Conservation (phyloP, 2,888 invertebrate genomes). For the Drosophila setosimentum region DNA sequence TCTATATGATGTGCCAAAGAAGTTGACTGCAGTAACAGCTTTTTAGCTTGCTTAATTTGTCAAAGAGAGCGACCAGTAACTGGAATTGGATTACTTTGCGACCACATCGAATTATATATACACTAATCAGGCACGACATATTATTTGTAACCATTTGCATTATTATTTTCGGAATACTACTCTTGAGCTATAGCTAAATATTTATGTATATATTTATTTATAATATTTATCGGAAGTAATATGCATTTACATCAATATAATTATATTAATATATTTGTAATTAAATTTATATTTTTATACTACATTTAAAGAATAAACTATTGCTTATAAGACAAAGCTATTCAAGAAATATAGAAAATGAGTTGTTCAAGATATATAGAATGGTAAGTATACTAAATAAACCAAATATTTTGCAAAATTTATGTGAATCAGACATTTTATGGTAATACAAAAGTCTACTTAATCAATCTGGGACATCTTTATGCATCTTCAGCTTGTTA, state of each 20-base stretch:
- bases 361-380: background rate
- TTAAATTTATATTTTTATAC: background rate
- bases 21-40: constrained; percentile 55
- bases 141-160: background rate
- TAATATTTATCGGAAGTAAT: background rate
- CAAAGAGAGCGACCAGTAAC: constrained; percentile 39
- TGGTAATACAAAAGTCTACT: background rate
- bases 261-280: background rate
- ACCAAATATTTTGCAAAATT: background rate
- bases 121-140: background rate
- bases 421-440: background rate
- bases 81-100: background rate
- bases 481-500: background rate
- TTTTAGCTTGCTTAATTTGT: constrained; percentile 73
- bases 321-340: background rate
- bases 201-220: background rate
- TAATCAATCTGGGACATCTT: background rate
- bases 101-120: constrained; percentile 7
- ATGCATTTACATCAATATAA: background rate
- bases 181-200: no score
- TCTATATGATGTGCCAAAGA: constrained; percentile 51
- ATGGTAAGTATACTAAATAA: background rate
- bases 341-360: background rate
- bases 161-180: background rate
- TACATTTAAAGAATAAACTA: background rate